A percentile compares a stretch with the other conserved stretches of the same genome.
These are phyloP conservation scores for Eulithis testata DNA, from an alignment of 2,888 invertebrate genomes.

Conservation along the genomic window DNA sequence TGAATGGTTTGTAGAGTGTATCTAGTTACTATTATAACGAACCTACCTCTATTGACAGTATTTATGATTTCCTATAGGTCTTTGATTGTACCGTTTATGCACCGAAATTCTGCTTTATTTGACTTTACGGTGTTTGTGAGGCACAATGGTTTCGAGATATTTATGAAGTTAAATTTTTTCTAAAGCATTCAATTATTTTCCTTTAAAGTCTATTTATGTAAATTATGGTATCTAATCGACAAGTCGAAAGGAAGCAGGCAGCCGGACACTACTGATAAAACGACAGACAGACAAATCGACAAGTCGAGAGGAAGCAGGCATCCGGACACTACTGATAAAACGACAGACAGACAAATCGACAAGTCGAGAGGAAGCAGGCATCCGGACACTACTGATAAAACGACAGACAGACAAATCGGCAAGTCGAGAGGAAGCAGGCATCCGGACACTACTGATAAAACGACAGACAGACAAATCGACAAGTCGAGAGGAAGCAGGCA, in stretches of 20 bases:
- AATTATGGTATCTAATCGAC: conserved; percentile 28
- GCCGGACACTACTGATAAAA: conserved; percentile 40
- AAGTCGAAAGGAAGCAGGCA: conserved; percentile 59
- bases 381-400: conserved; percentile 40
- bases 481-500: too few species aligned
- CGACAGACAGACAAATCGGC: conserved; percentile 41
- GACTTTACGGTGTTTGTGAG: too few species aligned
- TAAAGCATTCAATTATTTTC: background rate
- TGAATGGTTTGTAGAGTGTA: too few species aligned
- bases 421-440: conserved; percentile 60
- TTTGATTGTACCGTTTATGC: too few species aligned
- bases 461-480: conserved; percentile 44
- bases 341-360: conserved; percentile 41
- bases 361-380: conserved; percentile 60
- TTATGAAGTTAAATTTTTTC: background rate
- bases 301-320: conserved; percentile 60
- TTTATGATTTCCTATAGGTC: too few species aligned
- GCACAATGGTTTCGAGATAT: too few species aligned
- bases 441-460: conserved; percentile 40
- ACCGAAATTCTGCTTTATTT: too few species aligned
- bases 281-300: conserved; percentile 41
- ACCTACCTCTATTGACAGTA: too few species aligned
- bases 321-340: conserved; percentile 40
- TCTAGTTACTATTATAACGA: too few species aligned
- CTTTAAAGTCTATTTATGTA: background rate